phyloP scores from a whole-genome alignment of 2,888 invertebrate genomes.

The Xiphydria camelus region DNA sequence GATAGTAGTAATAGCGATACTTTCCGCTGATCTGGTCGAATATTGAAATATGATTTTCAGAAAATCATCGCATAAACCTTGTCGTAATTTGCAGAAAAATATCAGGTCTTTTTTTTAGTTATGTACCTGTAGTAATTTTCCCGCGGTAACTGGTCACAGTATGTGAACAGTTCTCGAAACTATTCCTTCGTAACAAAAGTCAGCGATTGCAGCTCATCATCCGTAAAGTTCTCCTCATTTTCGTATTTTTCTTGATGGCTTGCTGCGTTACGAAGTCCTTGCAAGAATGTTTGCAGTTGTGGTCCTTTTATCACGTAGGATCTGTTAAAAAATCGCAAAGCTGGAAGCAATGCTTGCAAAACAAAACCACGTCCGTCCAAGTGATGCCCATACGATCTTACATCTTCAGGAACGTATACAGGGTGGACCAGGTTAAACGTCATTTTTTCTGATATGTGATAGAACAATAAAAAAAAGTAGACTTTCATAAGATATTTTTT shows the following conservation, averaged over 20 bases:
- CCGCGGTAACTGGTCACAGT: slow-evolving; percentile 4
- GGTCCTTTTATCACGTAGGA: slow-evolving; percentile 11
- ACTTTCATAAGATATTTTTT: too few relatives aligned
- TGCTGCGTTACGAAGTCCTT: slow-evolving; percentile 13
- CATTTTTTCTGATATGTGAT: too few relatives aligned
- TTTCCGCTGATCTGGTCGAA: too few relatives aligned
- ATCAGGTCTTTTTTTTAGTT: slow-evolving; percentile 4
- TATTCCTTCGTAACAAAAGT: slow-evolving; percentile 9
- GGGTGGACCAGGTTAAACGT: too few relatives aligned
- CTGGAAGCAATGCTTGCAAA: slow-evolving; percentile 9
- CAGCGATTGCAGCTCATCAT: slow-evolving; percentile 11
- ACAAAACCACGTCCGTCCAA: slow-evolving; percentile 15
- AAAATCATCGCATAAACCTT: too few relatives aligned
- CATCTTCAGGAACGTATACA: slow-evolving; percentile 15
- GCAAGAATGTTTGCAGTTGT: slow-evolving; percentile 10
- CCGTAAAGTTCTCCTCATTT: slow-evolving; percentile 18
- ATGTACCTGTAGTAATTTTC: slow-evolving; percentile 8
- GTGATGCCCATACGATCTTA: slow-evolving; percentile 22
- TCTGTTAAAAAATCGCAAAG: slow-evolving; percentile 14
- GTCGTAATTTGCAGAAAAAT: slow-evolving; percentile 14
- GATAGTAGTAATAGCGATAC: too few relatives aligned
- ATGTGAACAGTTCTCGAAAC: slow-evolving; percentile 5
- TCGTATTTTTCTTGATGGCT: slow-evolving; percentile 8
- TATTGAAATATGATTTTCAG: too few relatives aligned
- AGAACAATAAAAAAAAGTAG: too few relatives aligned